Conservation (phyloP, 2,888 invertebrate species). For the Andrena dorsata region DNA sequence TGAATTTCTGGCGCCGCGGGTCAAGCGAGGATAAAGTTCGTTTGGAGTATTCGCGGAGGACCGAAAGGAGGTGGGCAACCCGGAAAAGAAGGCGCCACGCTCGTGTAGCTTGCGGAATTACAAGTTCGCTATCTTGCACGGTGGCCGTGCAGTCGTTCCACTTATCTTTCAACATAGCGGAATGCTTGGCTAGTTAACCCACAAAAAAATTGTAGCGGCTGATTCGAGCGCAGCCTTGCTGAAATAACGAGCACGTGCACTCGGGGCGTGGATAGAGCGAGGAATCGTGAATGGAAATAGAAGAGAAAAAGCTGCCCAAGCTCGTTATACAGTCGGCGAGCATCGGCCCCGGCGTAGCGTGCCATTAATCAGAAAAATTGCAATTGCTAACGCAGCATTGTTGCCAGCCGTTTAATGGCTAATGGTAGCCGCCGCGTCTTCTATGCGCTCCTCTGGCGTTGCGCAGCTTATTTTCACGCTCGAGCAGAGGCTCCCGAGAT, state of each 20-base stretch:
- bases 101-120: conserved; percentile 43
- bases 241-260: conserved; percentile 64
- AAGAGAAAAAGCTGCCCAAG: conserved; percentile 22
- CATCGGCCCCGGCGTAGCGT: conserved; percentile 3
- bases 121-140: conserved; percentile 39
- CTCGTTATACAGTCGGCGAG: conserved; percentile 13
- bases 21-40: not conserved
- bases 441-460: not conserved
- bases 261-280: not conserved
- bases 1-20: no score
- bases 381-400: conserved; percentile 33
- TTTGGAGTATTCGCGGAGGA: not conserved
- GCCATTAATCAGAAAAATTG: conserved; percentile 33
- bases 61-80: not conserved
- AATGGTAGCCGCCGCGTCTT: not conserved
- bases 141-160: conserved; percentile 71
- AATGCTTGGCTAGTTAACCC: conserved; percentile 78
- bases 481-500: not conserved
- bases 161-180: conserved; percentile 77
- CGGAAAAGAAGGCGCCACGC: conserved; percentile 54
- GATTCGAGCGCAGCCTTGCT: conserved; percentile 59
- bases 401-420: conserved; percentile 23
- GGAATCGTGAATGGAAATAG: conserved; percentile 40
- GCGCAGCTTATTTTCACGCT: not conserved
- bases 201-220: conserved; percentile 69